Conservation (phyloP, 2,888 invertebrate species). For the Microplitis deprimator region DNA sequence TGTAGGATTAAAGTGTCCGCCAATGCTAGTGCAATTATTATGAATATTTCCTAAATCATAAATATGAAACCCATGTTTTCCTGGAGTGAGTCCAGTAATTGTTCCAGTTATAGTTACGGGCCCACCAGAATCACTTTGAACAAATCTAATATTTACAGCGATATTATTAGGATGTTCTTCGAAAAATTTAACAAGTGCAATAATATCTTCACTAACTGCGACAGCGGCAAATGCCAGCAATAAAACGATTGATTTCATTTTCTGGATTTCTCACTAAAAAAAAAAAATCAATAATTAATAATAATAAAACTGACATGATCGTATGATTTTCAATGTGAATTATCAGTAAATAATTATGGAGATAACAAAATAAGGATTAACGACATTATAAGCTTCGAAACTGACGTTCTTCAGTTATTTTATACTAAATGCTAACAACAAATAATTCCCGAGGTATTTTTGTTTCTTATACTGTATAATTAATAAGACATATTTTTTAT, state of each 20-base stretch:
- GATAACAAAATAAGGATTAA: too few relatives aligned
- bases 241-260: conserved; percentile 53
- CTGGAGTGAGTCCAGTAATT: conserved; percentile 76
- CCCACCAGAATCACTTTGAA: conserved; percentile 73
- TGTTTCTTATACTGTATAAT: too few relatives aligned
- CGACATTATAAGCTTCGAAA: too few relatives aligned
- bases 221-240: conserved; percentile 53
- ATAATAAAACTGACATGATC: too few relatives aligned
- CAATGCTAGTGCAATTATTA: conserved; percentile 79
- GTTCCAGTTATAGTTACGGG: conserved; percentile 76
- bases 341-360: too few relatives aligned
- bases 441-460: too few relatives aligned
- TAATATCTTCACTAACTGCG: conserved; percentile 54
- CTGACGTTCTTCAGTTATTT: too few relatives aligned
- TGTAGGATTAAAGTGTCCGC: conserved; percentile 85
- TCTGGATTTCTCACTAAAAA: conserved; percentile 51
- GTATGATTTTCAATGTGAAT: too few relatives aligned
- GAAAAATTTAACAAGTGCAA: conserved; percentile 49
- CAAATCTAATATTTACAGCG: conserved; percentile 73
- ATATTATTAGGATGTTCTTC: too few relatives aligned
- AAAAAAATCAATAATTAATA: conserved; percentile 47
- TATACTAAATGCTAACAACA: too few relatives aligned
- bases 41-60: conserved; percentile 83
- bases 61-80: conserved; percentile 83
- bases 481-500: too few relatives aligned